These are phyloP conservation scores for Cheirogaleus medius DNA, from an alignment of 2,113 vertebrate species.

Conservation along the genomic window DNA sequence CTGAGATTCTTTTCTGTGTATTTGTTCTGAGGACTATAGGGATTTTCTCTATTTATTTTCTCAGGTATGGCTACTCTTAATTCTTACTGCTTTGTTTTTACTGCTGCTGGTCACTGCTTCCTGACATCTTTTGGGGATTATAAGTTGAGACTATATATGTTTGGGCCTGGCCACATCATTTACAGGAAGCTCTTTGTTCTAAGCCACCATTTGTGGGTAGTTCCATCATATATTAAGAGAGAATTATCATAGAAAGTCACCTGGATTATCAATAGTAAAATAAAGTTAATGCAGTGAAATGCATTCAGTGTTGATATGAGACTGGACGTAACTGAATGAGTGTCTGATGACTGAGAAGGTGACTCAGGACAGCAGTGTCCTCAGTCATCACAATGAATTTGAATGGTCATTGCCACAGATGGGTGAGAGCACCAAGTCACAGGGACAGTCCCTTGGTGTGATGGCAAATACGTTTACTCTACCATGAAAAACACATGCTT, in stretches of 20 bases:
- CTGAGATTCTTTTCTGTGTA: background rate
- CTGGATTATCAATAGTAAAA: background rate
- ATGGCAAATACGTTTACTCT: slow-evolving; percentile 6
- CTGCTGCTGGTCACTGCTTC: background rate
- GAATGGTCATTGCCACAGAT: background rate
- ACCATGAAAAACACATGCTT: slow-evolving; percentile 57
- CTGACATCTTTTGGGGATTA: background rate
- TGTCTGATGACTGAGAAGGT: background rate
- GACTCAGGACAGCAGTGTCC: background rate
- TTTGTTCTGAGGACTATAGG: background rate
- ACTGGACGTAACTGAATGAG: background rate
- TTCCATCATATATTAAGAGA: background rate
- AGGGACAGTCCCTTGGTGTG: background rate
- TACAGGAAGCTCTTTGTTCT: background rate
- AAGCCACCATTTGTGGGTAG: background rate
- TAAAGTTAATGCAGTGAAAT: background rate
- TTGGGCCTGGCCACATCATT: background rate
- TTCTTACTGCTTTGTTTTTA: background rate
- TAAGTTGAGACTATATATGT: background rate
- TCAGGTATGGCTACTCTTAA: background rate
- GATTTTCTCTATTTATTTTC: background rate
- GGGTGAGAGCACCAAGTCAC: background rate
- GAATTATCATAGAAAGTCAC: background rate
- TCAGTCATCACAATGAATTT: background rate
- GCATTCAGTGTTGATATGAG: background rate